A percentile compares a stretch with the other conserved stretches of the same genome.
Conservation (phyloP, 2,888 invertebrate species). For the Meganola albula region DNA sequence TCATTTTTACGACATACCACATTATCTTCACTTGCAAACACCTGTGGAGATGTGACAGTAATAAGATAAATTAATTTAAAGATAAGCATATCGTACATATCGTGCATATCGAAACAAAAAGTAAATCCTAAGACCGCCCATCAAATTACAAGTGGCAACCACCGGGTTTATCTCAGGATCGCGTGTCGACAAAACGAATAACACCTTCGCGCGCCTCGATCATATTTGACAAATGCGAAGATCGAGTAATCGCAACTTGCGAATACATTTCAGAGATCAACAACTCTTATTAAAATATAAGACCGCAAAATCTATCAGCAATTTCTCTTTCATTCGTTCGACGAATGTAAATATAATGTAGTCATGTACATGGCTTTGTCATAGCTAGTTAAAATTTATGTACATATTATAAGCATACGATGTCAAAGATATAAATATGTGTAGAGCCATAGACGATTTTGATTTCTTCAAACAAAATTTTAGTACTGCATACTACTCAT, state of each 20-base stretch:
- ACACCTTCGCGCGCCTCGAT: slow-evolving; percentile 57
- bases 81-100: slow-evolving; percentile 24
- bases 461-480: too few species aligned
- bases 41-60: slow-evolving; percentile 47
- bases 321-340: too few species aligned
- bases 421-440: too few species aligned
- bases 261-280: slow-evolving; percentile 39
- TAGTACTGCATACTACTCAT: too few species aligned
- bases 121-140: slow-evolving; percentile 50
- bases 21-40: slow-evolving; percentile 53
- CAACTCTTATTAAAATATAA: too few species aligned
- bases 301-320: too few species aligned
- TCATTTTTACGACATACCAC: slow-evolving; percentile 62
- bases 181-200: slow-evolving; percentile 66
- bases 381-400: too few species aligned
- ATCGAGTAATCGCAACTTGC: slow-evolving; percentile 57
- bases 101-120: slow-evolving; percentile 28
- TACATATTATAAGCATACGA: too few species aligned
- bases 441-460: too few species aligned
- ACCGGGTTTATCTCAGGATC: slow-evolving; percentile 54
- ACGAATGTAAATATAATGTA: too few species aligned
- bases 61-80: slow-evolving; percentile 37
- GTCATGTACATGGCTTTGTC: too few species aligned
- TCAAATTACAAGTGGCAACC: slow-evolving; percentile 63
- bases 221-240: slow-evolving; percentile 61